Conservation (phyloP, 2,888 invertebrate genomes). For the Drosophila infuscata region DNA sequence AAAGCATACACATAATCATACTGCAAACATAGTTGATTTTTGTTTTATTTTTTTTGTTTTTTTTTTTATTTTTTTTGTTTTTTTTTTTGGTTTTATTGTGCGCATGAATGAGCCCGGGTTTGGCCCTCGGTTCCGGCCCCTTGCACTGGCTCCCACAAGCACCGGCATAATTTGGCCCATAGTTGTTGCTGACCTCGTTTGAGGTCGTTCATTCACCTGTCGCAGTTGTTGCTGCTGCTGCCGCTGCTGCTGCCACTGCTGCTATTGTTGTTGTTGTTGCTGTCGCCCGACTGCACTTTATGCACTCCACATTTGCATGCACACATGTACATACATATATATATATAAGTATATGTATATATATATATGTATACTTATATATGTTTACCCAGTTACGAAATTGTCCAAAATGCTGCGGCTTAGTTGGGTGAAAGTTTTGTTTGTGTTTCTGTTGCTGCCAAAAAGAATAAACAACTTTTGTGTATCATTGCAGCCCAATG, state of each 20-base stretch:
- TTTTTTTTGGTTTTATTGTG: constrained; percentile 71
- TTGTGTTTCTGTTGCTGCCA: constrained; percentile 32
- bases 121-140: constrained; percentile 25
- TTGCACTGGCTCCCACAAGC: constrained; percentile 31
- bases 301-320: constrained; percentile 77
- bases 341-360: constrained; percentile 6
- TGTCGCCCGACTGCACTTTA: constrained; percentile 68
- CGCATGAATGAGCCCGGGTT: constrained; percentile 70
- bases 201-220: constrained; percentile 82
- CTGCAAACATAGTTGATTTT: constrained; percentile 58
- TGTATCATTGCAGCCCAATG: constrained; percentile 5
- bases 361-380: constrained; percentile 28
- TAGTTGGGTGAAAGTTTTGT: constrained; percentile 77
- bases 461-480: constrained; percentile 46
- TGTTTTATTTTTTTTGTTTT: constrained; percentile 49
- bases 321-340: constrained; percentile 22
- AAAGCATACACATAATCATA: constrained; percentile 42
- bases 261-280: constrained; percentile 12
- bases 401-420: constrained; percentile 80
- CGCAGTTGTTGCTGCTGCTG: constrained; percentile 45
- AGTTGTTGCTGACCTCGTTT: constrained; percentile 80
- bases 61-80: constrained; percentile 47
- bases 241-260: background rate
- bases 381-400: constrained; percentile 80
- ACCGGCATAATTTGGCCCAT: constrained; percentile 61